Evolutionary conservation across 2,113 vertebrate genomes (phyloP).

Genomic region (Clarias macrocephalus): DNA sequence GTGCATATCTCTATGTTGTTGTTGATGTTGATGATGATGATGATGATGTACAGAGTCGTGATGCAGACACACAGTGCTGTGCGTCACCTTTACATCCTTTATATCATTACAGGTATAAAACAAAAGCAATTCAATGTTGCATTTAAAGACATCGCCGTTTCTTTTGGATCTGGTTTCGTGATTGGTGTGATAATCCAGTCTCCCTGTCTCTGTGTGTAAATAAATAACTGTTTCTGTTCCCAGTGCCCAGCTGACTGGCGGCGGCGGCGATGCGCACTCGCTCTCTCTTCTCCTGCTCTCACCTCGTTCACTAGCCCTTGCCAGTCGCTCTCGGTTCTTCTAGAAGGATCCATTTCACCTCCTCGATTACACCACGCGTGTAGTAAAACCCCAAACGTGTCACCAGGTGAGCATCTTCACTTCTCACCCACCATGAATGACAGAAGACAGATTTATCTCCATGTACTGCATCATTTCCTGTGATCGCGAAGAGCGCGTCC

Average conservation of each 20-base stretch:
- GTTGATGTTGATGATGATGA: background rate
- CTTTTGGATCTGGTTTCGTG: background rate
- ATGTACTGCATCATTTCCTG: constrained; percentile 42
- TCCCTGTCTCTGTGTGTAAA: background rate
- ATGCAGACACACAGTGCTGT: background rate
- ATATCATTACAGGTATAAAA: background rate
- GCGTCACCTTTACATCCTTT: background rate
- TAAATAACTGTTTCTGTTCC: background rate
- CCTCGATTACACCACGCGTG: background rate
- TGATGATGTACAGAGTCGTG: background rate
- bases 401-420: background rate
- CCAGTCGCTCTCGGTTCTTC: constrained; percentile 88
- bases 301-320: constrained; percentile 91
- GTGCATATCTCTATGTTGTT: background rate
- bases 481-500: constrained; percentile 11
- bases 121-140: background rate
- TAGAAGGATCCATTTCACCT: constrained; percentile 73
- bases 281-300: constrained; percentile 57
- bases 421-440: background rate
- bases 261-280: background rate
- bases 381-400: background rate
- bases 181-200: background rate
- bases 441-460: background rate
- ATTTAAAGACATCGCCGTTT: background rate
- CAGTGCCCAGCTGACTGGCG: background rate